A percentile compares a stretch with the other conserved stretches of the same genome.
phyloP scores from a whole-genome alignment of 1,140 invertebrate genomes.

The Condylostylus longicornis region DNA sequence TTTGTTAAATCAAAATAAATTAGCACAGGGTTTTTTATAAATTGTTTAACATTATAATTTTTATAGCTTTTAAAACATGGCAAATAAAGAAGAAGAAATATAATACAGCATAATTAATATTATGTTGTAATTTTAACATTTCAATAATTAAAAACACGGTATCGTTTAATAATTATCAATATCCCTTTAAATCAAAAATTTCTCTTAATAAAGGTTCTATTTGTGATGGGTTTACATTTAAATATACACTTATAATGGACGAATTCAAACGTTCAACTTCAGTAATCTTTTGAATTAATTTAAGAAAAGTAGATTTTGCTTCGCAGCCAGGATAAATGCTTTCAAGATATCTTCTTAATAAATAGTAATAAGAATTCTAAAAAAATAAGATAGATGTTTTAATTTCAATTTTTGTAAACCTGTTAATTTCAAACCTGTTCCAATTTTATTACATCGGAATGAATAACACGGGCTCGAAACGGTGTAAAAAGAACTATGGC shows the following conservation, averaged over 20 bases:
- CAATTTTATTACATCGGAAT: conserved; percentile 68
- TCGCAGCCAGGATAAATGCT: conserved; percentile 68
- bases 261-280: conserved; percentile 75
- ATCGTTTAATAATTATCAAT: too few relatives aligned
- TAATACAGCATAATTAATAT: too few relatives aligned
- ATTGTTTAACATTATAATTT: too few relatives aligned
- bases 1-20: too few relatives aligned
- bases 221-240: conserved; percentile 76
- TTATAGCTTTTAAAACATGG: too few relatives aligned
- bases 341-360: conserved; percentile 71
- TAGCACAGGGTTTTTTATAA: too few relatives aligned
- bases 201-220: conserved; percentile 84
- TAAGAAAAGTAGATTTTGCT: conserved; percentile 68
- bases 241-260: conserved; percentile 61
- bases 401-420: too few relatives aligned
- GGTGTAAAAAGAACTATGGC: conserved; percentile 81
- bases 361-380: conserved; percentile 79
- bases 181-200: conserved; percentile 87
- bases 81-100: too few relatives aligned
- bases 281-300: conserved; percentile 73
- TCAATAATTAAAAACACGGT: too few relatives aligned
- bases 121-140: too few relatives aligned
- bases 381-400: conserved; percentile 13
- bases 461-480: conserved; percentile 59
- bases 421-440: conserved; percentile 50